Base-by-base conservation (phyloP, 2,888 invertebrate genomes). In the Petrophora chlorosata region DNA sequence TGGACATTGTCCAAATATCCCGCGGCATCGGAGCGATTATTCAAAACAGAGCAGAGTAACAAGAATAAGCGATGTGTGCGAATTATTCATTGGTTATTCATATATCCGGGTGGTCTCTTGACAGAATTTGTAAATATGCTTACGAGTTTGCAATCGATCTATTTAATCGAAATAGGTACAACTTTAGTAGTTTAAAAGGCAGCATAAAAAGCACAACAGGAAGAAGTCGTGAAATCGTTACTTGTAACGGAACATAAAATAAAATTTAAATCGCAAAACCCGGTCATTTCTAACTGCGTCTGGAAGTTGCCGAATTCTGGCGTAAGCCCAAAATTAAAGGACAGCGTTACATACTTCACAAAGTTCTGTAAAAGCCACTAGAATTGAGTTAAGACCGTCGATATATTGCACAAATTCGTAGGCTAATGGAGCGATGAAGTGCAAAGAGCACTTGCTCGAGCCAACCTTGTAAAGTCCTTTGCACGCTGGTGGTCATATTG, bases 1-100 rank as follows among this genome's bases (percentile, higher is more conserved):
- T 75, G 74, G 70, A 59, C 70, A 76, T 65, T 72, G 73, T 71
- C 67, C 65, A 75, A 76, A 78, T 75, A 68, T 73, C 77, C 76
- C 65, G 63, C 70, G 70, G 80, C 75, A 40, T 57, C 47, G 36
- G 32, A 43, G 60, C 62, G 68, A 76, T 79, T 82, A 81, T 79
- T 80, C 78, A 79, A 72, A 79, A 77, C 69, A 65, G 70, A 71
- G 56, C 69, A 61, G n/a, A n/a, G 67, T 73, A 70, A 72, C 68
- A 62, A 52, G 73, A 73, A 70, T 73, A 66, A 68, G 59, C 42
- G 56, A 60, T 54, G 63, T 46, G 46, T 35, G 34, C 26, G 12
- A 35, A n/a, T 44, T 46, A 51, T 42, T 39, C 40, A 48, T 53
- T 22, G 35, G 26, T 8, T 29, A 16, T 34, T 42, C 34, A 4